phyloP scores from a whole-genome alignment of 2,888 invertebrate genomes.

The Xylota segnis region DNA sequence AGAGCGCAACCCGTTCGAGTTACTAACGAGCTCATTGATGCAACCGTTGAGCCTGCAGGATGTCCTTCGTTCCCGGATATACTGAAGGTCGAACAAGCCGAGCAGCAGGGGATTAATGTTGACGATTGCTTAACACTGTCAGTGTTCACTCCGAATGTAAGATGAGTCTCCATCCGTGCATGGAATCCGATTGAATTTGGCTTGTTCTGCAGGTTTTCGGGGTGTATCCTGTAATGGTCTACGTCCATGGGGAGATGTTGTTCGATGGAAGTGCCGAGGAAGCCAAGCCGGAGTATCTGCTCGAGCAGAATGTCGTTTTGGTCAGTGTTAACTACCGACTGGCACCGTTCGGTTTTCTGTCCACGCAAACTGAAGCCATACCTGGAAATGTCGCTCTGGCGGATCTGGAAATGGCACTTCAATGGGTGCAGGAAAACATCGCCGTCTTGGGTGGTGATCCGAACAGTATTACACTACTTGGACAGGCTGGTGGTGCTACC shows the following conservation, averaged over 20 bases:
- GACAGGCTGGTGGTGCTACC: conserved; percentile 86
- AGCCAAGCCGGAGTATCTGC: conserved; percentile 84
- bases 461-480: conserved; percentile 85
- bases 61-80: conserved; percentile 83
- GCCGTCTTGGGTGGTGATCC: conserved; percentile 85
- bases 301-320: conserved; percentile 85
- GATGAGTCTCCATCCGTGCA: neutral
- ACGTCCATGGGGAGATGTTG: conserved; percentile 85
- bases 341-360: conserved; percentile 86
- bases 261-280: conserved; percentile 83
- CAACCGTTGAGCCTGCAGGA: conserved; percentile 79
- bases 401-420: conserved; percentile 85
- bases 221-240: conserved; percentile 84
- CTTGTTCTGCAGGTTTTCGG: conserved; percentile 71
- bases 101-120: conserved; percentile 80
- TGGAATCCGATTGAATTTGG: neutral
- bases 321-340: conserved; percentile 85
- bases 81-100: conserved; percentile 78
- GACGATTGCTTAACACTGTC: conserved; percentile 82
- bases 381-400: conserved; percentile 86
- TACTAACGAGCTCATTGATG: conserved; percentile 78
- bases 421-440: conserved; percentile 85
- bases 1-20: conserved; percentile 29
- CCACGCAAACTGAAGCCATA: conserved; percentile 84
- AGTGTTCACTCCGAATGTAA: conserved; percentile 81